Percentiles rank a stretch among this genome's conserved stretches.
These are phyloP conservation scores for Nomada flava DNA, from an alignment of 2,888 invertebrate species.

Conservation along the genomic window DNA sequence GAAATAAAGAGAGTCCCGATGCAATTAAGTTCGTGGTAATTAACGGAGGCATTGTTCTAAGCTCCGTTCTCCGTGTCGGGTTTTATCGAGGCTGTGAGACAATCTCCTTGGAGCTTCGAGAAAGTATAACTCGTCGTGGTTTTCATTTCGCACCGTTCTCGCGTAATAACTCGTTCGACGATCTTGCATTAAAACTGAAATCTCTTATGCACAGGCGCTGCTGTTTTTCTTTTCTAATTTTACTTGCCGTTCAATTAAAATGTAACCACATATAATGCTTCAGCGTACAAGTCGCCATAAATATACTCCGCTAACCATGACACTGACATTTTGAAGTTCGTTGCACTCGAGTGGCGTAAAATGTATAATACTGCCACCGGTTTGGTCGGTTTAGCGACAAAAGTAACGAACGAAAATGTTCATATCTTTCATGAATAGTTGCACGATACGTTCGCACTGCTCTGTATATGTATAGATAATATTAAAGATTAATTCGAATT, in stretches of 20 bases:
- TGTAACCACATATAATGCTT: neutral
- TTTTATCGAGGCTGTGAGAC: conserved; percentile 55
- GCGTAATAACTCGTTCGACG: conserved; percentile 51
- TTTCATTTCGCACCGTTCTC: conserved; percentile 59
- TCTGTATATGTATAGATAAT: too few relatives aligned
- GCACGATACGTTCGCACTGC: too few relatives aligned
- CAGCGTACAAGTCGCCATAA: too few relatives aligned
- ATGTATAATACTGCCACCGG: too few relatives aligned
- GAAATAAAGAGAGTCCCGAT: conserved; percentile 36
- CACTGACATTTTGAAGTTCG: too few relatives aligned
- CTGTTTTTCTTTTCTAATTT: conserved; percentile 1
- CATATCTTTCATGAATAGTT: too few relatives aligned
- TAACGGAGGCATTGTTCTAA: conserved; percentile 61
- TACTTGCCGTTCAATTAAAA: neutral
- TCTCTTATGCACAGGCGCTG: neutral
- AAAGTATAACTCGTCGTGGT: conserved; percentile 62
- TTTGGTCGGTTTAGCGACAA: too few relatives aligned
- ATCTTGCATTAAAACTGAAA: conserved; percentile 37
- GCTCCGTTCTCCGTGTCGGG: conserved; percentile 25
- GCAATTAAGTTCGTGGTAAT: conserved; percentile 62
- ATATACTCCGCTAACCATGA: too few relatives aligned
- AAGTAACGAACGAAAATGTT: too few relatives aligned
- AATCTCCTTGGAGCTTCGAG: conserved; percentile 55
- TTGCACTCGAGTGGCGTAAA: too few relatives aligned
- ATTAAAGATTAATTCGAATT: too few relatives aligned